Conservation (phyloP, 2,797 vertebrate genomes). For the Melanotaenia nigrans region DNA sequence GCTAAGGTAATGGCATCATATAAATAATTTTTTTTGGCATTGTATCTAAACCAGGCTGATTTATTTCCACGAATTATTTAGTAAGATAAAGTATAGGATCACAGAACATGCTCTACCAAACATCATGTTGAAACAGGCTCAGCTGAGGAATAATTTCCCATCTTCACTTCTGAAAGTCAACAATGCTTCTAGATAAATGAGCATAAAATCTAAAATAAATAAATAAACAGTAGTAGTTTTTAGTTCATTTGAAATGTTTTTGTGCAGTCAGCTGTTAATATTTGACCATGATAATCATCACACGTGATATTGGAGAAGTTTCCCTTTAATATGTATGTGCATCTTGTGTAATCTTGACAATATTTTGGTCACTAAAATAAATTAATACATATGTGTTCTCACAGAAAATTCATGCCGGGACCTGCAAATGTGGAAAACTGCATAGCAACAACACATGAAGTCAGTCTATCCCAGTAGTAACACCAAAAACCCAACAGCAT, state of each 20-base stretch:
- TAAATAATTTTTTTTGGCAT: not conserved
- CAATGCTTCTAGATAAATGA: too few species aligned
- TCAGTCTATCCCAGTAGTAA: not conserved
- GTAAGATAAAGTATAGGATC: too few species aligned
- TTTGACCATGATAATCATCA: not conserved
- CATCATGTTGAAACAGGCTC: not conserved
- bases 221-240: too few species aligned
- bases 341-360: not conserved
- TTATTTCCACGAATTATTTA: not conserved
- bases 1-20: too few species aligned
- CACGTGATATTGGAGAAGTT: not conserved
- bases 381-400: not conserved
- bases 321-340: not conserved
- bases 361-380: not conserved
- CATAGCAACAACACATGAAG: not conserved
- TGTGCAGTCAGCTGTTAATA: not conserved
- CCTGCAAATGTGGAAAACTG: not conserved
- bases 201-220: too few species aligned
- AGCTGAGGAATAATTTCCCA: not conserved
- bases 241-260: too few species aligned
- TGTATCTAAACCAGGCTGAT: not conserved
- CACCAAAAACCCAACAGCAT: slow-evolving; percentile 3
- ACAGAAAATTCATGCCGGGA: not conserved
- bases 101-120: not conserved
- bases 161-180: too few species aligned